Evolutionary conservation across 2,888 invertebrate genomes (phyloP).

Genomic region (Cephus pygmeus): DNA sequence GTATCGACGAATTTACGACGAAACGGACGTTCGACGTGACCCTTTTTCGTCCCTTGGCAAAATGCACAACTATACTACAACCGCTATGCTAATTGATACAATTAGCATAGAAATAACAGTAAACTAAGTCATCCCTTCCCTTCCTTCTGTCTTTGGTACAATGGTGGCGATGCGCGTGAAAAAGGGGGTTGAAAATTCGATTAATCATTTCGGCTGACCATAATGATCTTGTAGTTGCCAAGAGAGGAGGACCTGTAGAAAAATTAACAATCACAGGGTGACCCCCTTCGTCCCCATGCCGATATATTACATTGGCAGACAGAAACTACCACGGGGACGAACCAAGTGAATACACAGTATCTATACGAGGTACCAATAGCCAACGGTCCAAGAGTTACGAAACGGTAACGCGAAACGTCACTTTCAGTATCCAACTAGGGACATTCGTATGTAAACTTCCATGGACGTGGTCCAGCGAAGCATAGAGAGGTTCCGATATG

Average conservation of each 20-base stretch:
- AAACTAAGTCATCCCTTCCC: not conserved
- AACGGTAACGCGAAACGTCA: not conserved
- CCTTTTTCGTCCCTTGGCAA: conserved; percentile 30
- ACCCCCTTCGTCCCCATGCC: not conserved
- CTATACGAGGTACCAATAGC: not conserved
- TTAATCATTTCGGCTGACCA: conserved; percentile 7
- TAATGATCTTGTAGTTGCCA: conserved; percentile 3
- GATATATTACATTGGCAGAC: not conserved
- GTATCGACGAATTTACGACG: conserved; percentile 64
- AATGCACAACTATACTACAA: conserved; percentile 39
- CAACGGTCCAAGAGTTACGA: not conserved
- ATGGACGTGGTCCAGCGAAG: conserved; percentile 6
- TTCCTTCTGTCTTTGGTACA: not conserved
- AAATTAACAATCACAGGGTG: not conserved
- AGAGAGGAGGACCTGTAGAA: not conserved
- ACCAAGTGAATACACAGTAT: not conserved
- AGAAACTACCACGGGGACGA: not conserved
- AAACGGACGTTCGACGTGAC: conserved; percentile 53
- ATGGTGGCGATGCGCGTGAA: not conserved
- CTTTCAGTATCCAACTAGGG: conserved; percentile 15
- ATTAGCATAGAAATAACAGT: conserved; percentile 56
- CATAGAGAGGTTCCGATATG: conserved; percentile 24
- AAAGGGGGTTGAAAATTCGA: not conserved
- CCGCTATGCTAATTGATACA: conserved; percentile 61
- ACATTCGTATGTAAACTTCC: conserved; percentile 61